Conservation (phyloP, 2,888 invertebrate genomes). For the Drosophila peninsularis region DNA sequence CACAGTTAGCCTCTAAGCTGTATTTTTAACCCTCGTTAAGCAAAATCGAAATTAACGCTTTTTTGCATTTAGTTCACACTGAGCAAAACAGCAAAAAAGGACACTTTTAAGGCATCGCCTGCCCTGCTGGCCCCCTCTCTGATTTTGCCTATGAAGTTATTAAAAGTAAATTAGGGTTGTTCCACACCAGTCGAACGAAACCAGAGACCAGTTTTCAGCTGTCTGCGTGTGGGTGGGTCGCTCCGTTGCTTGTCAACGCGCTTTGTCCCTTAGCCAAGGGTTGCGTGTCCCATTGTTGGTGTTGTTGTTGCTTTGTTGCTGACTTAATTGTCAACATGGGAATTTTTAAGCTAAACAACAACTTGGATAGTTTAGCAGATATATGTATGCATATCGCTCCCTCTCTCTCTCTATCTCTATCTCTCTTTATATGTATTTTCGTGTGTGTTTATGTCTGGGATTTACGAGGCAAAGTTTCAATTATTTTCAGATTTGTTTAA, state of each 20-base stretch:
- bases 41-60: constrained; percentile 77
- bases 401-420: neutral
- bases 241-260: constrained; percentile 34
- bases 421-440: constrained; percentile 6
- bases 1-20: constrained; percentile 47
- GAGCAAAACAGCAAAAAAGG: constrained; percentile 55
- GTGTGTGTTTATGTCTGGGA: constrained; percentile 59
- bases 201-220: constrained; percentile 54
- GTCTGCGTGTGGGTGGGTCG: constrained; percentile 9
- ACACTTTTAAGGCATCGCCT: constrained; percentile 74
- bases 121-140: neutral
- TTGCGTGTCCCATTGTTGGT: constrained; percentile 64
- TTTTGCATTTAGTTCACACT: constrained; percentile 64
- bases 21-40: constrained; percentile 69
- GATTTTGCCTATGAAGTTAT: constrained; percentile 79
- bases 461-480: constrained; percentile 74
- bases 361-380: constrained; percentile 61
- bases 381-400: constrained; percentile 1
- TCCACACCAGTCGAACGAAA: constrained; percentile 68
- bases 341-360: constrained; percentile 72
- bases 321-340: constrained; percentile 81
- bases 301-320: constrained; percentile 56
- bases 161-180: constrained; percentile 83
- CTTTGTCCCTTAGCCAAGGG: constrained; percentile 47
- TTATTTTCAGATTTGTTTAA: constrained; percentile 81